Base-by-base conservation (phyloP, 2,888 invertebrate genomes). In the Andrena minutula region DNA sequence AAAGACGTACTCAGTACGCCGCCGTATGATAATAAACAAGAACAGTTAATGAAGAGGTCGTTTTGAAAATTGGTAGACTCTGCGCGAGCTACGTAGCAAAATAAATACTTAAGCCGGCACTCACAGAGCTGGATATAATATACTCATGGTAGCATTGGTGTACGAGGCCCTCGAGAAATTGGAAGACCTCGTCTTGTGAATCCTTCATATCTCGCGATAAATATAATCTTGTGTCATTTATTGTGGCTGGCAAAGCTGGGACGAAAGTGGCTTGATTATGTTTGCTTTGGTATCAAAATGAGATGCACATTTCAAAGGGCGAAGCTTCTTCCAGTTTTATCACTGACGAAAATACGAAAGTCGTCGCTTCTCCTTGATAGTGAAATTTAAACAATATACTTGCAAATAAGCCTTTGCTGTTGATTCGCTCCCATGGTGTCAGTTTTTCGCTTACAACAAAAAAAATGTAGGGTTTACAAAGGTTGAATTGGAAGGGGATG, bases 181-280 rank as follows among this genome's bases (percentile, higher is more conserved):
- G 65, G 69, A 58, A 56, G 71, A 85, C 47, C 71, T 85, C 83
- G 53, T 83, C 80, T 85, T 75, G 70, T 16, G 85, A 88, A 84
- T 84, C 83, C 86, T 88, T 87, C 88, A 84, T 88, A 88, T 88
- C 86, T 88, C 53, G 74, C 53, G 86, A 87, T 87, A 88, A 88
- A 88, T 87, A 88, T 84, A 81, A 80, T 79, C 84, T 84, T 84
- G 85, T 86, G 86, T 87, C 87, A 87, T 88, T 88, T 88, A 88
- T 88, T 87, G 88, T 86, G 81, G 86, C 65, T 68, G 73, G 85
- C 76, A 81, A 85, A 85, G 82, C 69, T 74, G 56, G 30, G 64
- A 61, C 64, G 56, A 76, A 68, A 82, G 82, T 79, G 75, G 71
- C 82, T 83, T 88, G 86, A 88, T 88, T 88, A 87, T 80, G 83